phyloP scores from a whole-genome alignment of 2,797 vertebrate species.

The Knipowitschia caucasica region DNA sequence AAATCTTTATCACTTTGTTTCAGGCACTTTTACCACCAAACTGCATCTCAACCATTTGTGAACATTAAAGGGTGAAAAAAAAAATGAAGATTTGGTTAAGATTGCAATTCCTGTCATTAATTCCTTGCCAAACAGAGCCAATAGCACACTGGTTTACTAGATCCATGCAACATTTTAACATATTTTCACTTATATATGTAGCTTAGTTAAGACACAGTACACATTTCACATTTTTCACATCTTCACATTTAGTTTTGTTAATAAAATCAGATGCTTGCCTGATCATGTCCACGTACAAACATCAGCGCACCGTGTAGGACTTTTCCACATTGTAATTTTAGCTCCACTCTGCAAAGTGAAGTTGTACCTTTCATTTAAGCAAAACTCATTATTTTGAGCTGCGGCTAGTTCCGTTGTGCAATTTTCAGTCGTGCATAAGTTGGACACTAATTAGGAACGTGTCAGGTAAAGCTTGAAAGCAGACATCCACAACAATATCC shows the following conservation, averaged over 20 bases:
- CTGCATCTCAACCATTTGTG: too few species aligned
- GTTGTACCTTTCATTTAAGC: not conserved
- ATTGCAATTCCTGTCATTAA: too few species aligned
- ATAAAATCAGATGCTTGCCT: not conserved
- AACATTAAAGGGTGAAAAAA: too few species aligned
- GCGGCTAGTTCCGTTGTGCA: not conserved
- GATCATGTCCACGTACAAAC: not conserved
- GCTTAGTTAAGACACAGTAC: too few species aligned
- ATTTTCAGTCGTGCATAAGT: not conserved
- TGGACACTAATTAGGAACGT: constrained; percentile 16
- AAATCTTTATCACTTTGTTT: too few species aligned
- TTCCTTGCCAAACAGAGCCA: too few species aligned
- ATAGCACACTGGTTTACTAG: too few species aligned
- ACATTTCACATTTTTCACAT: too few species aligned
- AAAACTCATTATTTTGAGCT: constrained; percentile 8
- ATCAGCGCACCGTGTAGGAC: not conserved
- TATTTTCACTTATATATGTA: too few species aligned
- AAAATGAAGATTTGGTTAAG: too few species aligned
- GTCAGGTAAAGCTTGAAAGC: constrained; percentile 7
- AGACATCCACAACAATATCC: constrained; percentile 1
- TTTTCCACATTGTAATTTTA: not conserved
- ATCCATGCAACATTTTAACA: too few species aligned
- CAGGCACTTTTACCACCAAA: too few species aligned
- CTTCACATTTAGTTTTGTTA: not conserved
- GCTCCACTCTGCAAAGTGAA: not conserved